These are phyloP conservation scores for Argyra leucocephala DNA, from an alignment of 2,888 invertebrate genomes.

Conservation along the genomic window DNA sequence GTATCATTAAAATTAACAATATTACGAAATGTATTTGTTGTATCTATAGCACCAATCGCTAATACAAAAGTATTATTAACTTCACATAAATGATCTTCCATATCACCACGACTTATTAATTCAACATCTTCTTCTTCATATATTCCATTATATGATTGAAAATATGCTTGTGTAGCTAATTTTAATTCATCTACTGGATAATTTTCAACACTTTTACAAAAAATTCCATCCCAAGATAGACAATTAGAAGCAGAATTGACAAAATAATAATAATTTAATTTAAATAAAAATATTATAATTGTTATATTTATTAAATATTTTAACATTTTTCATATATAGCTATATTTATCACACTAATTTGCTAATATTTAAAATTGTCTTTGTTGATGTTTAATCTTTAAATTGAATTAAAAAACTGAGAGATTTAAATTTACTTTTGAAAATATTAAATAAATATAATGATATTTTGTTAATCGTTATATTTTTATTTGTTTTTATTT, in stretches of 20 bases:
- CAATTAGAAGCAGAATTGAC: no score
- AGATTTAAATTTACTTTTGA: no score
- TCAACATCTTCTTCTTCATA: neutral
- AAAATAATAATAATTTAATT: neutral
- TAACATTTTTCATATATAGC: no score
- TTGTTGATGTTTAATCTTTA: no score
- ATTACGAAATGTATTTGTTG: neutral
- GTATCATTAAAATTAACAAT: neutral
- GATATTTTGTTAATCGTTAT: no score
- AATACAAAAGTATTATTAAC: neutral
- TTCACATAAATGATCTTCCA: neutral
- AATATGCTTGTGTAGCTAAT: neutral
- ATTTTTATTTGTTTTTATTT: no score
- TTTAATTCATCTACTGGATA: neutral
- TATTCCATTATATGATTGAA: neutral
- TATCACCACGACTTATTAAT: neutral
- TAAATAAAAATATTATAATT: neutral
- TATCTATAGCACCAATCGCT: neutral
- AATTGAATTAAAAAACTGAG: no score
- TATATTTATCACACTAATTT: no score
- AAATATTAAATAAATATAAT: no score
- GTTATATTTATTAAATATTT: no score
- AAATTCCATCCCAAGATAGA: neutral
- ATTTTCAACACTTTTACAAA: neutral
- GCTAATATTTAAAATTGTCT: no score